Conservation (phyloP, 2,797 vertebrate genomes). For the Muscicapa striata region DNA sequence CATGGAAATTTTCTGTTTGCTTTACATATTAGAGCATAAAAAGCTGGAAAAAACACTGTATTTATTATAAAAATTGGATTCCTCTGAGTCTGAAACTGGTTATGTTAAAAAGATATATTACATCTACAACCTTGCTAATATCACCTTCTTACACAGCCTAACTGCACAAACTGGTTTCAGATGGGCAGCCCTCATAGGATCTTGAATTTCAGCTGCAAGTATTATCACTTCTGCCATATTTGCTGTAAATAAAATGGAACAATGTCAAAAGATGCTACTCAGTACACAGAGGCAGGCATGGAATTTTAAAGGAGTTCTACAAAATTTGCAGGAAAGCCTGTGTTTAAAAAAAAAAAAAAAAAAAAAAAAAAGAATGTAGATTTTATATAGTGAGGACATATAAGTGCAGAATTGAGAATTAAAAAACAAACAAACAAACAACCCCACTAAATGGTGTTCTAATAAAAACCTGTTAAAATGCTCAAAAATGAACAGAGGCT, state of each 20-base stretch:
- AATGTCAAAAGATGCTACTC: conserved; percentile 46
- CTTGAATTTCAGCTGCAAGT: conserved; percentile 34
- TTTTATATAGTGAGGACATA: background rate
- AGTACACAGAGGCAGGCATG: background rate
- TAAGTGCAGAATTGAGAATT: background rate
- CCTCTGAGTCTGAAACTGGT: background rate
- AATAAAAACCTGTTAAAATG: background rate
- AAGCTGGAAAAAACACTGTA: background rate
- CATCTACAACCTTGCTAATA: conserved; percentile 8
- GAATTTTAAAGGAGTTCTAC: conserved; percentile 22
- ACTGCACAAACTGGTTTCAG: conserved; percentile 32
- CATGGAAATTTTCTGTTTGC: background rate
- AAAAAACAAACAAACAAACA: background rate
- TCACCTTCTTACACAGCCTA: conserved; percentile 18
- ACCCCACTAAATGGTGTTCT: accelerated
- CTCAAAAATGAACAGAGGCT: background rate
- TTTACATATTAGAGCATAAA: background rate
- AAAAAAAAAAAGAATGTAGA: background rate
- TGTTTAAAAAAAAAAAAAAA: background rate
- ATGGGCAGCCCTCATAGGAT: conserved; percentile 31
- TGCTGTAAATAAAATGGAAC: conserved; percentile 66
- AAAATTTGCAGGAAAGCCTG: background rate
- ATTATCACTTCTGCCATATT: conserved; percentile 51
- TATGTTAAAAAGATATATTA: background rate
- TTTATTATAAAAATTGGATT: background rate